Evolutionary conservation across 2,888 invertebrate species (phyloP).

Genomic region (Sympetrum striolatum): DNA sequence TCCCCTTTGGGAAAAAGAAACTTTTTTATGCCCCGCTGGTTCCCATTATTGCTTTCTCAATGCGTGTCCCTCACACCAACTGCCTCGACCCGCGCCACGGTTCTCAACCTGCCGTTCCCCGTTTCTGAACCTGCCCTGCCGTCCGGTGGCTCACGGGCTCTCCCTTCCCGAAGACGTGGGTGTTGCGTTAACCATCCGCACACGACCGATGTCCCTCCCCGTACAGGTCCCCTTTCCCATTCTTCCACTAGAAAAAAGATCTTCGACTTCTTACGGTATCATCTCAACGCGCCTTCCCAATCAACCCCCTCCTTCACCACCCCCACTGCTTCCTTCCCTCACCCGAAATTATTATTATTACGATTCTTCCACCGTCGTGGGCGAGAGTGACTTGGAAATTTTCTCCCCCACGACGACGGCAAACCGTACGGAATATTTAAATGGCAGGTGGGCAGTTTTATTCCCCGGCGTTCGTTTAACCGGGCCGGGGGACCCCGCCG

Average conservation of each 20-base stretch:
- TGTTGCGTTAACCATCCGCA: constrained; percentile 27
- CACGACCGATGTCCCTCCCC: not conserved
- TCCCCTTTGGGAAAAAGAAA: not conserved
- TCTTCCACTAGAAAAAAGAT: not conserved
- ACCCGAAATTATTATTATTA: constrained; percentile 6
- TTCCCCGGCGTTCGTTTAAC: not conserved
- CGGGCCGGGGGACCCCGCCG: not conserved
- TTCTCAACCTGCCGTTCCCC: not conserved
- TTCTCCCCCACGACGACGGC: not conserved
- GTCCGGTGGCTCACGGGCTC: not conserved
- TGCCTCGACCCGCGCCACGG: not conserved
- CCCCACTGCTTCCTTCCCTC: not conserved
- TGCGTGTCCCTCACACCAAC: not conserved
- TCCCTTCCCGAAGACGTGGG: not conserved
- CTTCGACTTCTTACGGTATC: not conserved
- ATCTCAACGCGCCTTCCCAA: not conserved
- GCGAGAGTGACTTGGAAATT: not conserved
- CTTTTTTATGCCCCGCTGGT: constrained; percentile 27
- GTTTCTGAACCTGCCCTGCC: not conserved
- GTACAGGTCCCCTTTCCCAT: not conserved
- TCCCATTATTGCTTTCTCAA: constrained; percentile 41
- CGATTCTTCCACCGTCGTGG: not conserved
- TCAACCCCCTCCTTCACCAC: not conserved
- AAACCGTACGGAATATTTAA: not conserved
- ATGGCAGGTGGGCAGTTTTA: not conserved